Evolutionary conservation across 2,113 vertebrate species (phyloP).

Genomic region (Perognathus longimembris): DNA sequence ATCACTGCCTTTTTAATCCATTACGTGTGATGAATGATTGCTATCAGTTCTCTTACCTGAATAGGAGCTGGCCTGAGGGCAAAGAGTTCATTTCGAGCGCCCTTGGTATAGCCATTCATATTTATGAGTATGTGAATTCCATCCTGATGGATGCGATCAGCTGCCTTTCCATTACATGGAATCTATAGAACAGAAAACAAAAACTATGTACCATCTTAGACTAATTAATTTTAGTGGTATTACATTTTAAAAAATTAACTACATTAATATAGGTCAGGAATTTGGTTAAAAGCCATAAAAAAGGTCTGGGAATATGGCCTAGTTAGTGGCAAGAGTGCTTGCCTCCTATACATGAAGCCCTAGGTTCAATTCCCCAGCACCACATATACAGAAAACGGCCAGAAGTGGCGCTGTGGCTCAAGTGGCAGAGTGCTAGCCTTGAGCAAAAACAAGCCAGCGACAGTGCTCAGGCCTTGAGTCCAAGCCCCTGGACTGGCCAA

Average conservation of each 20-base stretch:
- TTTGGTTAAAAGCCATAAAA: too few species aligned
- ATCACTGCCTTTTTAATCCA: conserved; percentile 41
- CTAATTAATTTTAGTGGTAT: conserved; percentile 14
- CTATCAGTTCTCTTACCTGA: conserved; percentile 88
- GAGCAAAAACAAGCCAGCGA: too few species aligned
- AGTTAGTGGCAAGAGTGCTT: too few species aligned
- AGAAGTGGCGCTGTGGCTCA: too few species aligned
- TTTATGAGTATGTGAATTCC: conserved; percentile 98
- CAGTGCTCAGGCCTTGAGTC: too few species aligned
- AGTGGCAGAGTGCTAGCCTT: too few species aligned
- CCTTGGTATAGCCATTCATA: conserved; percentile 99
- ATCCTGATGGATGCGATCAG: conserved; percentile 98
- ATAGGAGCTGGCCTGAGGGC: conserved; percentile 96
- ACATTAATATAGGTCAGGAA: too few species aligned
- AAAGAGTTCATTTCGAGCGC: conserved; percentile 97
- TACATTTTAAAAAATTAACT: not conserved
- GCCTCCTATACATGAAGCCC: too few species aligned
- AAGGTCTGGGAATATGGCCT: too few species aligned
- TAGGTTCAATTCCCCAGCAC: too few species aligned
- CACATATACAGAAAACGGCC: too few species aligned
- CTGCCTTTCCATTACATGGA: conserved; percentile 98
- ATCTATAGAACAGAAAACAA: conserved; percentile 87
- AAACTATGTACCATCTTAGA: conserved; percentile 2
- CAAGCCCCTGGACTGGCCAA: too few species aligned
- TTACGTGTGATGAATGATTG: not conserved